Evolutionary conservation across 2,113 vertebrate species (phyloP).

Genomic region (Tor tambroides): DNA sequence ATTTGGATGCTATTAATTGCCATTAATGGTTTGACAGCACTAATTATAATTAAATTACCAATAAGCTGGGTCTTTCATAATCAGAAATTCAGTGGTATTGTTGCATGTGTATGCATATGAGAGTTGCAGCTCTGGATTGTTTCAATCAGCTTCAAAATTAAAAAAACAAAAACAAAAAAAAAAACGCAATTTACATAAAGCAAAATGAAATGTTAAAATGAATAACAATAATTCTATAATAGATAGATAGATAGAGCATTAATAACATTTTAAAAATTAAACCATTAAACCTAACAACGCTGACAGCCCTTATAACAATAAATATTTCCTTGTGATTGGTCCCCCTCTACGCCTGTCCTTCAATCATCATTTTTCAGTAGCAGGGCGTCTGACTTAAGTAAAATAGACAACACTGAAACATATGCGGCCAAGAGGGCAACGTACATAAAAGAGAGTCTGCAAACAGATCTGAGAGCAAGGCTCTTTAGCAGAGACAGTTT

Average conservation of each 20-base stretch:
- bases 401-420: not conserved
- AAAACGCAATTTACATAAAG: not conserved
- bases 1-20: too few relatives aligned
- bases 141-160: not conserved
- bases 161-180: not conserved
- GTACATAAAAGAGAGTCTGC: constrained; percentile 14
- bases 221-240: too few relatives aligned
- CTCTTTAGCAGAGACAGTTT: constrained; percentile 47
- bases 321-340: not conserved
- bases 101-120: not conserved
- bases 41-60: too few relatives aligned
- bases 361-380: not conserved
- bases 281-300: not conserved
- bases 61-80: too few relatives aligned
- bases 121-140: not conserved
- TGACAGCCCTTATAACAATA: not conserved
- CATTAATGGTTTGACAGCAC: too few relatives aligned
- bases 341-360: not conserved
- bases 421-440: not conserved
- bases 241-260: too few relatives aligned
- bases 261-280: not conserved
- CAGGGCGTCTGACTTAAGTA: not conserved
- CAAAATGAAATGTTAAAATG: not conserved
- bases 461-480: constrained; percentile 28
- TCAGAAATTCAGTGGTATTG: too few relatives aligned